These are phyloP conservation scores for Euplagia quadripunctaria DNA, from an alignment of 2,888 invertebrate species.

Conservation along the genomic window DNA sequence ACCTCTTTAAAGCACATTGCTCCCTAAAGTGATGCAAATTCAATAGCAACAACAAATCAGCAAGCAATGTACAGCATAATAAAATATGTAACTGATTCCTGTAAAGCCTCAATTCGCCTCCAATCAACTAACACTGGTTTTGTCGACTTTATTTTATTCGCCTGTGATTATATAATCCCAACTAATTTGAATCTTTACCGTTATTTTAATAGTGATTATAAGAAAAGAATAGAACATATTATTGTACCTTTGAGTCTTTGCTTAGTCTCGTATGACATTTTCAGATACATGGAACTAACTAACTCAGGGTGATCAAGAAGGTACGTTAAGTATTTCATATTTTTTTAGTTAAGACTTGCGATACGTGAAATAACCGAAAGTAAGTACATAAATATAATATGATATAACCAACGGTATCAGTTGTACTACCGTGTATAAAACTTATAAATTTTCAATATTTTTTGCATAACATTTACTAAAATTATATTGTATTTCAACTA, in stretches of 20 bases:
- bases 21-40: background rate
- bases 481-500: no score
- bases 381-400: no score
- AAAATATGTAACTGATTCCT: background rate
- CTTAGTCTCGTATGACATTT: background rate
- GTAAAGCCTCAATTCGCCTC: background rate
- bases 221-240: background rate
- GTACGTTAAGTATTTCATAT: background rate
- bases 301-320: background rate
- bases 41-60: background rate
- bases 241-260: background rate
- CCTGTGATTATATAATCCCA: background rate
- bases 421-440: no score
- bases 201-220: background rate
- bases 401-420: no score
- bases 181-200: background rate
- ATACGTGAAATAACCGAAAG: background rate
- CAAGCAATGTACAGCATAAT: background rate
- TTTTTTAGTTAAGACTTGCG: background rate
- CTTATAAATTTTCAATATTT: no score
- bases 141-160: background rate
- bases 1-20: background rate
- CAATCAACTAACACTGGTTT: background rate
- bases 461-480: no score
- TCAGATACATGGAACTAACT: background rate